Evolutionary conservation across 1,140 invertebrate species (phyloP), one percentile per base, ranked within the genome.

Genomic region (Riptortus pedestris): DNA sequence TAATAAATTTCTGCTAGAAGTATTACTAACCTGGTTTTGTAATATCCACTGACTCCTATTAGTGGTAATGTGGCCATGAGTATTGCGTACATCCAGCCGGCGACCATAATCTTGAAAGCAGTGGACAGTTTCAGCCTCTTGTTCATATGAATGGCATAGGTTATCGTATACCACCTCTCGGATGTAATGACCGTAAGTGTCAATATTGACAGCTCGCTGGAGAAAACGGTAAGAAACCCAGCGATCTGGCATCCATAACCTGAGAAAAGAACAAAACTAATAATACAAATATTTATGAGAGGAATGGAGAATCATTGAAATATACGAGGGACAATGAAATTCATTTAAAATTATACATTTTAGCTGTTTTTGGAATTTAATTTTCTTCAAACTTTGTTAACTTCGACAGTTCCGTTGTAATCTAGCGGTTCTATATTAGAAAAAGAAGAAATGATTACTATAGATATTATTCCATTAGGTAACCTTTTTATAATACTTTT

Each of bases 181-280:
- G 83, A 70, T 0, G 84, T 85, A 57, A 86, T 81, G 2, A 85
- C 75, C 0, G 81, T 78, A 63, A 86, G 72, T 2, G 84, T 84
- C 71, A 83, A 82, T n/a, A 85, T 80, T 0, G 83, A 85, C 22
- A 86, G 72, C 68, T 85, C 80, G 26, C 80, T 81, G 1, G 82
- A 79, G 70, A 87, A 85, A 12, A 86, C 80, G 0, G 81, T 83
- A n/a, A 86, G 69, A 69, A 86, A 85, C 1, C 84, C 85, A 7
- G 83, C 82, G 2, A 83, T 72, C 66, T 81, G 75, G 67, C 84
- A 86, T 1, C 82, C 81, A 45, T 55, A 43, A 5, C 71, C 72
- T 73, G 60, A 1, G 61, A 43, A n/a, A 29, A 64, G 28, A 55
- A 5, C 11, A 55, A n/a, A n/a, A n/a, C n/a, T n/a, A n/a, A n/a